phyloP scores from a whole-genome alignment of 2,888 invertebrate species.

The Melinaea marsaeus region DNA sequence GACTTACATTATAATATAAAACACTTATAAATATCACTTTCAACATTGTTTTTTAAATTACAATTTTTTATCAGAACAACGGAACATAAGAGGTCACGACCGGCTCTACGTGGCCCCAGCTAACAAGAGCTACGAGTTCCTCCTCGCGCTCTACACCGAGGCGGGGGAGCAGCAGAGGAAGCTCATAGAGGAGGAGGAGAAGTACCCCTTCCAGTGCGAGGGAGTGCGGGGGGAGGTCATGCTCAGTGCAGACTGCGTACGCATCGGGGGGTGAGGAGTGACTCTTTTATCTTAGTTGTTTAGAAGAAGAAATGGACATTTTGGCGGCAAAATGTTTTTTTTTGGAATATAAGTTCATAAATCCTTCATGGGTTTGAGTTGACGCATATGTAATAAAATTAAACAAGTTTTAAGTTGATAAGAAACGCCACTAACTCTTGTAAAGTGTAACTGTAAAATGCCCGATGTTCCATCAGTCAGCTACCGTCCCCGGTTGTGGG shows the following conservation, averaged over 20 bases:
- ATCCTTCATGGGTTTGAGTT: too few species aligned
- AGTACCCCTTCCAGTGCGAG: conserved; percentile 81
- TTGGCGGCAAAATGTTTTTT: too few species aligned
- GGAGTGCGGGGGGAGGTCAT: conserved; percentile 91
- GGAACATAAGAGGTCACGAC: conserved; percentile 93
- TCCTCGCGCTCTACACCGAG: conserved; percentile 82
- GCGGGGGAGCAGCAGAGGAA: conserved; percentile 47
- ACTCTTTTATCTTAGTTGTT: not conserved
- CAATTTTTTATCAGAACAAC: conserved; percentile 68
- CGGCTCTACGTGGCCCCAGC: conserved; percentile 89
- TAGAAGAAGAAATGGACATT: too few species aligned
- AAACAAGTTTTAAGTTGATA: too few species aligned
- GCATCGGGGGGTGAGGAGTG: conserved; percentile 79
- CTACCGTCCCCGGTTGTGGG: conserved; percentile 85
- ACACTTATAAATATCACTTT: not conserved
- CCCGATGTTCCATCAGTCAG: conserved; percentile 58
- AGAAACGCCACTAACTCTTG: not conserved
- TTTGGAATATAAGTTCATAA: too few species aligned
- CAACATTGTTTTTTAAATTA: not conserved
- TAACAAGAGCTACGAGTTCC: conserved; percentile 83
- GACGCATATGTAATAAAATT: too few species aligned
- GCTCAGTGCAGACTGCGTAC: conserved; percentile 83
- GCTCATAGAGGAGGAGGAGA: conserved; percentile 76
- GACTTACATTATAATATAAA: not conserved
- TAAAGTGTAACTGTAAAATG: not conserved